Evolutionary conservation across 2,113 vertebrate genomes (phyloP).

Genomic region (Calcarius ornatus): DNA sequence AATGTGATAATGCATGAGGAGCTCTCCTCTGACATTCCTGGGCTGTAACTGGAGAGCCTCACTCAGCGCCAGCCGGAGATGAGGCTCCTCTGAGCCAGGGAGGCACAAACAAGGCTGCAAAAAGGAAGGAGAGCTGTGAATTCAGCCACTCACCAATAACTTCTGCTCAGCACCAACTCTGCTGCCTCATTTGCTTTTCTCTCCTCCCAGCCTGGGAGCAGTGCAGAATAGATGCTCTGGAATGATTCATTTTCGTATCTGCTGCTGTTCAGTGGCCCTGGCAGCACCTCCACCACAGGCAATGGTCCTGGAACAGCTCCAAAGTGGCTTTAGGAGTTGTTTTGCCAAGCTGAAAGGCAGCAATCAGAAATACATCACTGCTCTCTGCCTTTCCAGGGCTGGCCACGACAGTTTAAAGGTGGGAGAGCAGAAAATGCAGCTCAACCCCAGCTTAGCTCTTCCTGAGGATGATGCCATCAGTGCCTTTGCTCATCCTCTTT

Average conservation of each 20-base stretch:
- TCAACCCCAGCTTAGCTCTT: not conserved
- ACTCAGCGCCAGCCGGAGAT: not conserved
- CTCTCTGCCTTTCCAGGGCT: not conserved
- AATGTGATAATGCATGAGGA: not conserved
- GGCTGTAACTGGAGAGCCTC: not conserved
- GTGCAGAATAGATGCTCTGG: not conserved
- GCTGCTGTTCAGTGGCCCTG: not conserved
- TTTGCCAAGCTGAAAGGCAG: not conserved
- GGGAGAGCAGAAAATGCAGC: not conserved
- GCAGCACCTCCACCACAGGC: not conserved
- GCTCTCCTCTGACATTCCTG: not conserved
- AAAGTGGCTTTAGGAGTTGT: not conserved
- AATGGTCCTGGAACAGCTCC: not conserved
- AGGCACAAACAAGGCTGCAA: not conserved
- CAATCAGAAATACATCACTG: not conserved
- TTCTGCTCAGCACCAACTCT: not conserved
- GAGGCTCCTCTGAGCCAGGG: not conserved
- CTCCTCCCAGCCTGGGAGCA: not conserved
- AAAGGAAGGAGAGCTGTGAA: fast-evolving
- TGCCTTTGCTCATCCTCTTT: not conserved
- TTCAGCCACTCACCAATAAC: not conserved
- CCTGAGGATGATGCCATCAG: not conserved
- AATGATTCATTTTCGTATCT: not conserved
- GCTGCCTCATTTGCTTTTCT: not conserved
- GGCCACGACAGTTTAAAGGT: not conserved